Percentiles rank a stretch among this genome's conserved stretches.
Evolutionary conservation across 2,888 invertebrate genomes (phyloP).

Genomic region (Netelia fuscicornis): DNA sequence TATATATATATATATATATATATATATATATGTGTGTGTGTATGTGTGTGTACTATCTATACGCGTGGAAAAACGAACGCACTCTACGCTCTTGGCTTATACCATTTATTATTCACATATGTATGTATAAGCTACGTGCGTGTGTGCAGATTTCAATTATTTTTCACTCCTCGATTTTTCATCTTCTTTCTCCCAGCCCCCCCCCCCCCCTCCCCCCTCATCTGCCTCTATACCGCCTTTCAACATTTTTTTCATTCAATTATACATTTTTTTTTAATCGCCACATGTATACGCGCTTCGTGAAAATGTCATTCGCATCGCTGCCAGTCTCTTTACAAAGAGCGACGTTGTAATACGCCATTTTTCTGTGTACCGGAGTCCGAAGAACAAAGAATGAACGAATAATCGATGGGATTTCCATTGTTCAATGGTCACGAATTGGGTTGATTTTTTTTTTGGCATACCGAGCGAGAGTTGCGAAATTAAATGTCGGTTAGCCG

Average conservation of each 20-base stretch:
- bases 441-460: not conserved
- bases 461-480: too few relatives aligned
- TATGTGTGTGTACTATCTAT: not conserved
- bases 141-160: conserved; percentile 35
- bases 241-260: conserved; percentile 49
- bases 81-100: conserved; percentile 43
- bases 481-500: too few relatives aligned
- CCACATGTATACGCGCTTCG: not conserved
- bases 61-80: conserved; percentile 36
- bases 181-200: conserved; percentile 40
- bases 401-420: conserved; percentile 71
- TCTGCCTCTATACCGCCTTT: not conserved
- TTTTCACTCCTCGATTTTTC: conserved; percentile 64
- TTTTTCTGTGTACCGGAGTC: conserved; percentile 11
- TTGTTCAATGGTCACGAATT: conserved; percentile 37
- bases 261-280: conserved; percentile 64
- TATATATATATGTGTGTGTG: too few relatives aligned
- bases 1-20: not conserved
- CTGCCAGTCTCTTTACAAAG: conserved; percentile 14
- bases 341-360: conserved; percentile 15
- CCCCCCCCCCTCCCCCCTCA: not conserved
- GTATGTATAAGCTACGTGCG: not conserved
- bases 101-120: conserved; percentile 46
- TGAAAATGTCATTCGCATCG: conserved; percentile 24
- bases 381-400: conserved; percentile 75